phyloP scores from a whole-genome alignment of 2,797 vertebrate genomes.

The Phoxinus dragarum region DNA sequence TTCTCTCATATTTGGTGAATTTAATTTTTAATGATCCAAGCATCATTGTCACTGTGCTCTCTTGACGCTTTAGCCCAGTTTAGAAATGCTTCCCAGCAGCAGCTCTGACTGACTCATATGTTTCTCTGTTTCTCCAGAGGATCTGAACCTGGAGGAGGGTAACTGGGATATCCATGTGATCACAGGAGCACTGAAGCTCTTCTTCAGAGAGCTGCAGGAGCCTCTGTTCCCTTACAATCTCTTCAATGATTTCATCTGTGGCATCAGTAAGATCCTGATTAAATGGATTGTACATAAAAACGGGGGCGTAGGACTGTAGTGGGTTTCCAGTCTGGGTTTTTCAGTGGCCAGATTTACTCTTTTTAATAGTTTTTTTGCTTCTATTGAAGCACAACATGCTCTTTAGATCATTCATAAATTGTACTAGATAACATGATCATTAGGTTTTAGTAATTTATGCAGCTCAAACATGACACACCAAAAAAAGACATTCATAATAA shows the following conservation, averaged over 20 bases:
- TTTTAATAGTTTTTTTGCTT: too few species aligned
- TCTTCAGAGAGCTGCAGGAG: constrained; percentile 92
- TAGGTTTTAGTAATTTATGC: not conserved
- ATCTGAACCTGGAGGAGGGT: constrained; percentile 90
- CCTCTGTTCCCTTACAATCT: constrained; percentile 89
- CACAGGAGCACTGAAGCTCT: constrained; percentile 93
- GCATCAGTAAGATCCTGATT: constrained; percentile 79
- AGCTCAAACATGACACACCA: too few species aligned
- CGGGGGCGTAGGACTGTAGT: constrained; percentile 58
- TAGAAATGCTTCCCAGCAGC: not conserved
- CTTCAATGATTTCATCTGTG: constrained; percentile 86
- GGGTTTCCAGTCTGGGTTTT: not conserved
- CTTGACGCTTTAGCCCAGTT: not conserved
- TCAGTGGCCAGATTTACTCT: not conserved
- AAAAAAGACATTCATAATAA: too few species aligned
- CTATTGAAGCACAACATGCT: not conserved
- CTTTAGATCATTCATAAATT: not conserved
- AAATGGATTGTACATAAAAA: not conserved
- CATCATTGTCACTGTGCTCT: not conserved
- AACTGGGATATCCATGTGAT: constrained; percentile 96
- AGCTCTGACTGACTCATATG: not conserved
- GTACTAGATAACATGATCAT: too few species aligned
- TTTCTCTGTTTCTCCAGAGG: constrained; percentile 75
- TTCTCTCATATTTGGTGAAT: not conserved
- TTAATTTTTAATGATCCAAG: not conserved